phyloP scores from a whole-genome alignment of 1,140 invertebrate genomes.

The Aphis craccivora region DNA sequence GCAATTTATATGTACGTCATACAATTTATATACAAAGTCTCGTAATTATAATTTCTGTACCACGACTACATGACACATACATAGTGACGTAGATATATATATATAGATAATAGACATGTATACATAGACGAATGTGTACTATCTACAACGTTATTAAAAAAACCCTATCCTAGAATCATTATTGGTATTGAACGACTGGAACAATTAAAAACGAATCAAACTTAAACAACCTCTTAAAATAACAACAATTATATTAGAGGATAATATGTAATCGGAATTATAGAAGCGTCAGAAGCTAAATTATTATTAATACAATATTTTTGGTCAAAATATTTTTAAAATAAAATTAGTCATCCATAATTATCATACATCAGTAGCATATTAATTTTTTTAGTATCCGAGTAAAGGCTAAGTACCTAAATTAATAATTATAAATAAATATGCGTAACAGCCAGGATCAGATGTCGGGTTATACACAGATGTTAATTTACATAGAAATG shows the following conservation, averaged over 20 bases:
- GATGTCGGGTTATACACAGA: constrained; percentile 4
- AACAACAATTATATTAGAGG: not conserved
- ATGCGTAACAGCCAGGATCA: not conserved
- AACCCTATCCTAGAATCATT: not conserved
- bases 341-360: not conserved
- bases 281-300: not conserved
- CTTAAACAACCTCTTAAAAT: not conserved
- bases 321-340: not conserved
- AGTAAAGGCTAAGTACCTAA: not conserved
- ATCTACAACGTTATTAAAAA: not conserved
- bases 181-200: not conserved
- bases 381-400: not conserved
- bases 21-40: not conserved
- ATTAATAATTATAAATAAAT: not conserved
- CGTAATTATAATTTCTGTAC: not conserved
- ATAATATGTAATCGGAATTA: not conserved
- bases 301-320: not conserved
- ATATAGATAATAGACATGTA: not conserved
- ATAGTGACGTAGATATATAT: not conserved
- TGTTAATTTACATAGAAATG: constrained; percentile 55
- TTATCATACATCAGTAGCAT: constrained; percentile 9
- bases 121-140: not conserved
- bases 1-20: not conserved
- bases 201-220: not conserved
- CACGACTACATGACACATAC: not conserved